A percentile compares a stretch with the other conserved stretches of the same genome.
phyloP scores from a whole-genome alignment of 37 sponge, comb jelly and placozoan species.

The Aplysina aerophoba region DNA sequence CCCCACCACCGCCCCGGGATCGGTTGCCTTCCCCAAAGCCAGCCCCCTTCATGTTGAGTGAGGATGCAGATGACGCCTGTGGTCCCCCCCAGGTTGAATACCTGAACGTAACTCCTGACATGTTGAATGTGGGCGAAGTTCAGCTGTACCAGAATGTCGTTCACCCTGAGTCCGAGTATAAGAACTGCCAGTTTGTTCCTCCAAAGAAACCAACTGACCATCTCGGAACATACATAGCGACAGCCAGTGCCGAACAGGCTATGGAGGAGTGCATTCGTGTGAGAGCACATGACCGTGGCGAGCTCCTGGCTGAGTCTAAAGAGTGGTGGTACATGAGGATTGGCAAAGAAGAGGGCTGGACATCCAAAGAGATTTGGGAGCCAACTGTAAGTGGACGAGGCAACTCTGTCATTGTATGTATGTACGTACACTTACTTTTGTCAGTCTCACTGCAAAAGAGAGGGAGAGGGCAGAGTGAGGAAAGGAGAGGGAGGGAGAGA shows the following conservation, averaged over 20 bases:
- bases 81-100: background rate
- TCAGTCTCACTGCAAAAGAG: too few species aligned
- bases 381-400: slow-evolving; percentile 15
- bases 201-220: background rate
- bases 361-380: slow-evolving; percentile 21
- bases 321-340: slow-evolving; percentile 38
- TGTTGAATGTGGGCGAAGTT: background rate
- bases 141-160: background rate
- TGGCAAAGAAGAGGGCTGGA: slow-evolving; percentile 21
- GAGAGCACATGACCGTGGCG: background rate
- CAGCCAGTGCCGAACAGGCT: too few species aligned
- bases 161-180: background rate
- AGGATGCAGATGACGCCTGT: too few species aligned
- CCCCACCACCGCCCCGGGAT: background rate
- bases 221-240: too few species aligned
- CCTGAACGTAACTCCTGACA: slow-evolving; percentile 5
- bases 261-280: slow-evolving; percentile 18
- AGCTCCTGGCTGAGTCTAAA: slow-evolving; percentile 6
- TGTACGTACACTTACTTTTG: background rate
- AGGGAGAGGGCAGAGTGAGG: too few species aligned
- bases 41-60: too few species aligned
- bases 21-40: background rate
- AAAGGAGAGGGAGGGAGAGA: too few species aligned
- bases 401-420: background rate
- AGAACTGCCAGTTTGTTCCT: background rate